A percentile compares a stretch with the other conserved stretches of the same genome.
Evolutionary conservation across 2,797 vertebrate genomes (phyloP).

Genomic region (Gambusia yucatana): DNA sequence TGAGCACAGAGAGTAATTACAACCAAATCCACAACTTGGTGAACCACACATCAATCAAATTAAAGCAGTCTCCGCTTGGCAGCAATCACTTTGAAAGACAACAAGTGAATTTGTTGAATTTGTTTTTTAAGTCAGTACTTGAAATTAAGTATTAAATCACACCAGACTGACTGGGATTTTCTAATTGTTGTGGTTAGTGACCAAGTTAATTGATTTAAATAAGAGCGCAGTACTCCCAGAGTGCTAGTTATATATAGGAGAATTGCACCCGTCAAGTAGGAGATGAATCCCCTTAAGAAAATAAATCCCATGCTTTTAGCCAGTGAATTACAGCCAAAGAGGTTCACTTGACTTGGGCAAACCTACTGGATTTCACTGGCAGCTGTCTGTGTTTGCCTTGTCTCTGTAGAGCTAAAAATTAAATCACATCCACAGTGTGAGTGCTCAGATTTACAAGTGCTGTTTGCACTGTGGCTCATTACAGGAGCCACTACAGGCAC

Average conservation of each 20-base stretch:
- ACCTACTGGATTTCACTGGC: slow-evolving; percentile 43
- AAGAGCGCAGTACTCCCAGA: not conserved
- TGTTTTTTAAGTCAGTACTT: not conserved
- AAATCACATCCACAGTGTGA: slow-evolving; percentile 35
- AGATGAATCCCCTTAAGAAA: slow-evolving; percentile 43
- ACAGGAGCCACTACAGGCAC: slow-evolving; percentile 20
- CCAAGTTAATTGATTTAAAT: not conserved
- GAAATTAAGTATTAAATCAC: not conserved
- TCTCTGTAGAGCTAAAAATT: slow-evolving; percentile 51
- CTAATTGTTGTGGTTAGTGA: not conserved
- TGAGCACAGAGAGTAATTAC: slow-evolving; percentile 89
- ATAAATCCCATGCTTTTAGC: slow-evolving; percentile 36
- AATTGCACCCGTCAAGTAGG: slow-evolving; percentile 28
- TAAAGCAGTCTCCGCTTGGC: slow-evolving; percentile 67
- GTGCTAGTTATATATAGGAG: slow-evolving; percentile 37
- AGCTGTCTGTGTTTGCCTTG: slow-evolving; percentile 41
- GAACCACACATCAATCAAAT: slow-evolving; percentile 85
- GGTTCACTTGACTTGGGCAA: slow-evolving; percentile 52
- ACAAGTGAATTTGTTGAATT: slow-evolving; percentile 61
- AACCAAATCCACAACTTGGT: slow-evolving; percentile 81
- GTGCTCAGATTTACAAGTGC: slow-evolving; percentile 25
- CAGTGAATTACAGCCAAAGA: slow-evolving; percentile 44
- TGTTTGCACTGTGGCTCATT: slow-evolving; percentile 32
- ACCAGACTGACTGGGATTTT: not conserved
- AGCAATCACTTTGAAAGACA: slow-evolving; percentile 76